These are phyloP conservation scores for Caligus rogercresseyi DNA, from an alignment of 1,140 invertebrate species.

Conservation along the genomic window DNA sequence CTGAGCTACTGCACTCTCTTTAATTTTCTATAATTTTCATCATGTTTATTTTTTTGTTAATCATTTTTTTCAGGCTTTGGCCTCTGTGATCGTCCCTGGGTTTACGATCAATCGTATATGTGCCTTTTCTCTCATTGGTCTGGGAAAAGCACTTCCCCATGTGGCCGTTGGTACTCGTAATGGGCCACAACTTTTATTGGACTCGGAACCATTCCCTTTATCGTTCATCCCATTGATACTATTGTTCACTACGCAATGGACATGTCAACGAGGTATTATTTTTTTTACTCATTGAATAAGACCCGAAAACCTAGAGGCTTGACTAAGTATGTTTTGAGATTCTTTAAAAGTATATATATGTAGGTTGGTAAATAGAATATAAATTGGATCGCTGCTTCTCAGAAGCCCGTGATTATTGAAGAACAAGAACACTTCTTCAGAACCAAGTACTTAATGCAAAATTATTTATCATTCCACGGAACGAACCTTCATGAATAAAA, in stretches of 20 bases:
- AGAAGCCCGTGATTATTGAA: too few species aligned
- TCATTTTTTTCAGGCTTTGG: conserved; percentile 42
- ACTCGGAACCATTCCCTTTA: conserved; percentile 66
- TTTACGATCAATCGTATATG: conserved; percentile 77
- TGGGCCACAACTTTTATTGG: conserved; percentile 58
- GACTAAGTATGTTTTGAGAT: background rate
- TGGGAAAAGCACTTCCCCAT: conserved; percentile 34
- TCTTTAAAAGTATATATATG: too few species aligned
- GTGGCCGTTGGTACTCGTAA: conserved; percentile 35
- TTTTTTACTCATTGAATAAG: background rate
- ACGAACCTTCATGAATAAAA: too few species aligned
- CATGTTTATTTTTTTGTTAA: too few species aligned
- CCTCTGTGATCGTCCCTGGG: conserved; percentile 71
- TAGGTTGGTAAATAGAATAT: too few species aligned
- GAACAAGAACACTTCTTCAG: too few species aligned
- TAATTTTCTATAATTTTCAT: too few species aligned
- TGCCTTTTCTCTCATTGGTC: conserved; percentile 36
- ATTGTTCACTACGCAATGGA: conserved; percentile 63
- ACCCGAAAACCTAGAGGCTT: too few species aligned
- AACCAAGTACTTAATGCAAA: too few species aligned
- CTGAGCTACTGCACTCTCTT: too few species aligned
- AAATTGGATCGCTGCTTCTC: too few species aligned
- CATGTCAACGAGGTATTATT: conserved; percentile 23
- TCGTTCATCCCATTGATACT: conserved; percentile 74
- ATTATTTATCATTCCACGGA: too few species aligned